A percentile compares a stretch with the other conserved stretches of the same genome.
Evolutionary conservation across 92 coral and sea anemone species (phyloP).

Genomic region (Parazoanthus swiftii): DNA sequence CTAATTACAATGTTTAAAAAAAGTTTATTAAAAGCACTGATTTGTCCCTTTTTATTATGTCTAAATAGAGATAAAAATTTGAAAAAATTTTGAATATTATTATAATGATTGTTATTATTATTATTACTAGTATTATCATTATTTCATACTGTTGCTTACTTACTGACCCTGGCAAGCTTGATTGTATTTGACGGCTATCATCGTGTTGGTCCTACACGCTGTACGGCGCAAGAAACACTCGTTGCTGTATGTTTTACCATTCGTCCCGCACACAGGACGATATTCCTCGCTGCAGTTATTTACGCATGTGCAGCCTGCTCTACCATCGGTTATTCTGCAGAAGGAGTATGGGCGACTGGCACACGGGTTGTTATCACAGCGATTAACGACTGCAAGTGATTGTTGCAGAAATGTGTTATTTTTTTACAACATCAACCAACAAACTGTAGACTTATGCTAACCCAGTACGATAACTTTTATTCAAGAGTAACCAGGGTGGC

Average conservation of each 20-base stretch:
- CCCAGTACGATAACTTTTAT: too few relatives aligned
- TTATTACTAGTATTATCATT: too few relatives aligned
- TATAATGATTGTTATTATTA: too few relatives aligned
- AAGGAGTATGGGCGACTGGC: constrained; percentile 37
- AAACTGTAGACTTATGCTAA: too few relatives aligned
- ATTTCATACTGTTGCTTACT: too few relatives aligned
- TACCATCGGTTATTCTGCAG: constrained; percentile 21
- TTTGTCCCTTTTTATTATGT: too few relatives aligned
- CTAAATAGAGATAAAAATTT: too few relatives aligned
- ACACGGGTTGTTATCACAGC: constrained; percentile 37
- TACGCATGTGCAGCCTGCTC: constrained; percentile 44
- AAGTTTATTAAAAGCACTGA: too few relatives aligned
- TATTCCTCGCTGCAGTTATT: constrained; percentile 37
- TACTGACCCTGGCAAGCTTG: constrained; percentile 29
- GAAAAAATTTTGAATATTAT: too few relatives aligned
- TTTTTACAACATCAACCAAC: too few relatives aligned
- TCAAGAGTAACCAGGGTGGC: too few relatives aligned
- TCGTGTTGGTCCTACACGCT: constrained; percentile 19
- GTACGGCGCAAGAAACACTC: constrained; percentile 29
- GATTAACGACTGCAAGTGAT: constrained; percentile 11
- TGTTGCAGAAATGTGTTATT: not conserved
- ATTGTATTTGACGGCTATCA: constrained; percentile 9
- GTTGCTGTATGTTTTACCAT: constrained; percentile 46
- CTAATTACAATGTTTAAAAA: too few relatives aligned
- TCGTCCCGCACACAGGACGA: constrained; percentile 51